Percentiles rank a stretch among this genome's conserved stretches.
Evolutionary conservation across 2,888 invertebrate genomes (phyloP).

Genomic region (Drosophila atripex): DNA sequence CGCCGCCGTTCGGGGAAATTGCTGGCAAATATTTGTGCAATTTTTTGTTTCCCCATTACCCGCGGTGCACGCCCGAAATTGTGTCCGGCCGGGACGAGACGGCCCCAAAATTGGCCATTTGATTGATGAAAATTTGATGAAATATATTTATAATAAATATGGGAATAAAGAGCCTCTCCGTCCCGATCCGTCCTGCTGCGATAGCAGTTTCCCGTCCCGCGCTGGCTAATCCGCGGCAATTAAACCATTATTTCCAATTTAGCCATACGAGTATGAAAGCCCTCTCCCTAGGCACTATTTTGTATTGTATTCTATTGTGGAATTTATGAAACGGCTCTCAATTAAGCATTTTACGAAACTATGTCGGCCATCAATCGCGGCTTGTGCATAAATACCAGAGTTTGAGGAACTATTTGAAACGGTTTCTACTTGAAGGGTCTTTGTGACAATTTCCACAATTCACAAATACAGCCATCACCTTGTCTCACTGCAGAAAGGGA

Average conservation of each 20-base stretch:
- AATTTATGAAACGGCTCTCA: neutral
- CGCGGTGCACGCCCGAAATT: slow-evolving; percentile 7
- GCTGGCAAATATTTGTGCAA: slow-evolving; percentile 46
- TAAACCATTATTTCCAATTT: slow-evolving; percentile 10
- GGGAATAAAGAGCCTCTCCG: slow-evolving; percentile 6
- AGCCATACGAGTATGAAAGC: neutral
- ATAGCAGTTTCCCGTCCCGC: slow-evolving; percentile 11
- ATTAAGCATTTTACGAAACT: neutral
- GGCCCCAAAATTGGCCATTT: slow-evolving; percentile 42
- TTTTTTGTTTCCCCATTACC: slow-evolving; percentile 15
- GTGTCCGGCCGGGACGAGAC: slow-evolving; percentile 10
- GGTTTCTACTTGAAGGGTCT: too few species aligned
- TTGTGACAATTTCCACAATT: too few species aligned
- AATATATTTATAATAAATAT: slow-evolving; percentile 43
- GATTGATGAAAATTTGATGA: slow-evolving; percentile 47
- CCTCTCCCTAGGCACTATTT: neutral
- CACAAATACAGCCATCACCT: too few species aligned
- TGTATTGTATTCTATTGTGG: neutral
- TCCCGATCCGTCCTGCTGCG: neutral
- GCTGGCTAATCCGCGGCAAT: slow-evolving; percentile 29
- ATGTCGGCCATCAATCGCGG: neutral
- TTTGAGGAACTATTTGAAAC: too few species aligned
- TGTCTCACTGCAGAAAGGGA: too few species aligned
- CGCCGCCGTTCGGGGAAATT: slow-evolving; percentile 35
- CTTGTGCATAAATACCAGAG: too few species aligned